phyloP scores from a whole-genome alignment of 2,797 vertebrate species.

The Limosa lapponica region DNA sequence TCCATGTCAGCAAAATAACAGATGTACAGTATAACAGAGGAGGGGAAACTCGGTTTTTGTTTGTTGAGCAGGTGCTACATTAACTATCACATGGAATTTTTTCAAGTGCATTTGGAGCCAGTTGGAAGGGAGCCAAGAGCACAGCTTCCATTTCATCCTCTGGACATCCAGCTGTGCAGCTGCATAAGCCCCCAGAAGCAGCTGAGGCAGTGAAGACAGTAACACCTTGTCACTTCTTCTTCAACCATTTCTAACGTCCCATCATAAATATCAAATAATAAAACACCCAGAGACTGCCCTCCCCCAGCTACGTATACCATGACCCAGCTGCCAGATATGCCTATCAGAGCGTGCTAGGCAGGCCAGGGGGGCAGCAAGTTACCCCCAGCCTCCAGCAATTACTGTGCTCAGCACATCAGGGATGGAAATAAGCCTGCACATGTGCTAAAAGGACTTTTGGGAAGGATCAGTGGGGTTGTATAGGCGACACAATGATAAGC shows the following conservation, averaged over 20 bases:
- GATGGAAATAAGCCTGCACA: constrained; percentile 57
- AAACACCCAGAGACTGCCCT: constrained; percentile 14
- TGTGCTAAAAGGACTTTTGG: constrained; percentile 67
- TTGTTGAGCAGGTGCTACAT: constrained; percentile 79
- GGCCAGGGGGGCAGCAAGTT: not conserved
- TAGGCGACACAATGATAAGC: constrained; percentile 67
- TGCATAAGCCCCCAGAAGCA: constrained; percentile 72
- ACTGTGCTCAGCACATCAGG: constrained; percentile 19
- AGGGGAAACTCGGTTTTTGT: constrained; percentile 58
- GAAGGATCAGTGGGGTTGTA: constrained; percentile 53
- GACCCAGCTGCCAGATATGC: constrained; percentile 61
- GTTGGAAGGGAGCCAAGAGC: constrained; percentile 68
- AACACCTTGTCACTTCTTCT: constrained; percentile 75
- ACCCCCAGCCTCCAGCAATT: constrained; percentile 42
- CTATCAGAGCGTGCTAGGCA: constrained; percentile 6
- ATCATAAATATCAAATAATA: constrained; percentile 9
- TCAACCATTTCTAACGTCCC: constrained; percentile 42
- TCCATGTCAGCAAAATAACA: constrained; percentile 81
- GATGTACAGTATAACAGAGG: constrained; percentile 71
- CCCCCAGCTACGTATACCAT: not conserved
- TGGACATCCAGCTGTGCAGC: constrained; percentile 79
- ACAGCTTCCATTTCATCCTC: constrained; percentile 64
- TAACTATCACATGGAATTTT: constrained; percentile 71
- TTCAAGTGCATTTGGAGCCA: constrained; percentile 72
- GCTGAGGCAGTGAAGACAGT: constrained; percentile 76